Conservation (phyloP, 1,140 invertebrate genomes). For the Diabrotica undecimpunctata region DNA sequence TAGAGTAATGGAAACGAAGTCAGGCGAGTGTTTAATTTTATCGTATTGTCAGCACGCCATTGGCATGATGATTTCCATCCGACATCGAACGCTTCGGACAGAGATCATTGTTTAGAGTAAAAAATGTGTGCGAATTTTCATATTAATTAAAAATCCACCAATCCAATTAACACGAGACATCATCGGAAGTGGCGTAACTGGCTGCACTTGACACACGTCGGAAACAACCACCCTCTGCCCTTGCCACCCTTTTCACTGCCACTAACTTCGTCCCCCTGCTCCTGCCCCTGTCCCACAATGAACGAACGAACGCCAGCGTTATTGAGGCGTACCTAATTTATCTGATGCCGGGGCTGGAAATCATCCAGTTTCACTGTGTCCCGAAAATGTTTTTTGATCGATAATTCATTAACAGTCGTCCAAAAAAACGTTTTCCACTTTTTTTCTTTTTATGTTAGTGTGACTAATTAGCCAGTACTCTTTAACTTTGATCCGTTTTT, state of each 20-base stretch:
- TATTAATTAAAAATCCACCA: slow-evolving; percentile 48
- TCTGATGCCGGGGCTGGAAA: slow-evolving; percentile 24
- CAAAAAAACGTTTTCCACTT: background rate
- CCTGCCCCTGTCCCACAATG: slow-evolving; percentile 20
- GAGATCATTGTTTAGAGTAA: slow-evolving; percentile 22
- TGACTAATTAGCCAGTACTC: too few species aligned
- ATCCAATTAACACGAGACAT: slow-evolving; percentile 47
- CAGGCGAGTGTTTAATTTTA: too few species aligned
- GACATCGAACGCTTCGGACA: background rate
- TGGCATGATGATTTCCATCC: background rate
- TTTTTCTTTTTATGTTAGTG: background rate
- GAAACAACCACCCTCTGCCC: slow-evolving; percentile 32
- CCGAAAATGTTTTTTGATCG: slow-evolving; percentile 20
- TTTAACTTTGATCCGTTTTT: too few species aligned
- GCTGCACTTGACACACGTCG: slow-evolving; percentile 47
- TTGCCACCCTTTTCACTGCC: slow-evolving; percentile 25
- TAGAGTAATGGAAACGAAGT: too few species aligned
- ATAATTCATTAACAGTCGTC: background rate
- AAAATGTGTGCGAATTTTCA: slow-evolving; percentile 41
- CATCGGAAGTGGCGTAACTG: slow-evolving; percentile 42
- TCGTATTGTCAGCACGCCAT: background rate
- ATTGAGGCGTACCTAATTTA: slow-evolving; percentile 31
- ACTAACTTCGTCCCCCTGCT: background rate
- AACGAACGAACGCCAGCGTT: slow-evolving; percentile 16
- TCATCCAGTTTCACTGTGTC: slow-evolving; percentile 7